A percentile compares a stretch with the other conserved stretches of the same genome.
Conservation (phyloP, 2,113 vertebrate species). For the Megatriorchis doriae region DNA sequence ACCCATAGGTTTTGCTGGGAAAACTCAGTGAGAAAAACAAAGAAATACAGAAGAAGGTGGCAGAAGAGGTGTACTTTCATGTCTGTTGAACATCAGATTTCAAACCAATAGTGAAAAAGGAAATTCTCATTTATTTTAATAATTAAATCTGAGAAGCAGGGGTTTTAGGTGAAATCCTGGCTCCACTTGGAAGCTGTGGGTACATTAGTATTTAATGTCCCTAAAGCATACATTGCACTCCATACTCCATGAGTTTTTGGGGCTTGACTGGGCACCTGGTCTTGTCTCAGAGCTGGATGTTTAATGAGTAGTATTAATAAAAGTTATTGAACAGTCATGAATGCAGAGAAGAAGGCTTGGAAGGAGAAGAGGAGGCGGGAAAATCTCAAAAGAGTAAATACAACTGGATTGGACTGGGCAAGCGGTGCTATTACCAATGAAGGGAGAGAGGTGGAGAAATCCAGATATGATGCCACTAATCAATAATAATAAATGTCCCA, state of each 20-base stretch:
- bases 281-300: neutral
- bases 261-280: neutral
- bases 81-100: neutral
- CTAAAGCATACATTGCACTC: neutral
- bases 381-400: neutral
- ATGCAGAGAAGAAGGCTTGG: neutral
- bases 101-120: neutral
- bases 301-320: neutral
- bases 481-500: neutral
- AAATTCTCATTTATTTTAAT: neutral
- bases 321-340: neutral
- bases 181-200: neutral
- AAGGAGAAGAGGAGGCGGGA: neutral
- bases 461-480: rapidly evolving
- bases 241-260: neutral
- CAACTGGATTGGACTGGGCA: neutral
- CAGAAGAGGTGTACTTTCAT: neutral
- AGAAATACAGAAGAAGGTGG: neutral
- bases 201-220: neutral
- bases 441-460: neutral
- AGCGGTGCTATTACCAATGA: neutral
- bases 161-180: neutral
- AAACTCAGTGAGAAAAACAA: neutral
- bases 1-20: neutral
- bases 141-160: neutral